A percentile compares a stretch with the other conserved stretches of the same genome.
phyloP scores from a whole-genome alignment of 2,888 invertebrate genomes.

The Chloroclystis v-ata region DNA sequence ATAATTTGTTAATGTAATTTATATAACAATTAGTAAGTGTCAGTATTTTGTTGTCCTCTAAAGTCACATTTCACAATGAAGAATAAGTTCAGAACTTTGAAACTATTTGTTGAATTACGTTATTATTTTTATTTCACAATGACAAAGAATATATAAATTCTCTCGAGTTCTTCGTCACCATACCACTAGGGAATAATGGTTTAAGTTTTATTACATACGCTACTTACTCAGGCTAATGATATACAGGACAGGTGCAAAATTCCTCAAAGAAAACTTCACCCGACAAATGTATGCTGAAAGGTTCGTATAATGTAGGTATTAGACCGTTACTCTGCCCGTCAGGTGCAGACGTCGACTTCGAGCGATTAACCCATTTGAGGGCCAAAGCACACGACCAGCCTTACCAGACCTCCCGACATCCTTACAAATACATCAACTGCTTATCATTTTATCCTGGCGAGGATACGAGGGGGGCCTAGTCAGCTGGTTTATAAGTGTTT shows the following conservation, averaged over 20 bases:
- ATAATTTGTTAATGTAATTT: too few relatives aligned
- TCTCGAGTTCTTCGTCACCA: too few relatives aligned
- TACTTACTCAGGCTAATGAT: conserved; percentile 8
- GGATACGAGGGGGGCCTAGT: conserved; percentile 33
- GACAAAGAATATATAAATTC: too few relatives aligned
- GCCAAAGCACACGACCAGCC: conserved; percentile 40
- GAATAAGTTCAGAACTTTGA: too few relatives aligned
- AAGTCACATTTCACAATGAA: too few relatives aligned
- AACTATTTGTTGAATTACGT: too few relatives aligned
- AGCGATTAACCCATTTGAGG: conserved; percentile 74
- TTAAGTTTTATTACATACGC: too few relatives aligned
- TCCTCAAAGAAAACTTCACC: conserved; percentile 17
- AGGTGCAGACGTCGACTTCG: conserved; percentile 70
- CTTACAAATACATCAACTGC: conserved; percentile 27
- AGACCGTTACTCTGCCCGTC: conserved; percentile 69
- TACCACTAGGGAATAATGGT: too few relatives aligned
- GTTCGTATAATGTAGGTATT: conserved; percentile 48
- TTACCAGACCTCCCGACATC: conserved; percentile 39
- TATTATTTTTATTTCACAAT: too few relatives aligned
- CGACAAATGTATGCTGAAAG: conserved; percentile 28
- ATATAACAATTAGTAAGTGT: too few relatives aligned
- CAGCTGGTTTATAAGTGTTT: conserved; percentile 47
- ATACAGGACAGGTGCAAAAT: conserved; percentile 14
- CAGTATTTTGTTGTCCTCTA: too few relatives aligned
- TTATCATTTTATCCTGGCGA: conserved; percentile 11